A percentile compares a stretch with the other conserved stretches of the same genome.
Evolutionary conservation across 2,797 vertebrate species (phyloP).

Genomic region (Chaetodon trifasciatus): DNA sequence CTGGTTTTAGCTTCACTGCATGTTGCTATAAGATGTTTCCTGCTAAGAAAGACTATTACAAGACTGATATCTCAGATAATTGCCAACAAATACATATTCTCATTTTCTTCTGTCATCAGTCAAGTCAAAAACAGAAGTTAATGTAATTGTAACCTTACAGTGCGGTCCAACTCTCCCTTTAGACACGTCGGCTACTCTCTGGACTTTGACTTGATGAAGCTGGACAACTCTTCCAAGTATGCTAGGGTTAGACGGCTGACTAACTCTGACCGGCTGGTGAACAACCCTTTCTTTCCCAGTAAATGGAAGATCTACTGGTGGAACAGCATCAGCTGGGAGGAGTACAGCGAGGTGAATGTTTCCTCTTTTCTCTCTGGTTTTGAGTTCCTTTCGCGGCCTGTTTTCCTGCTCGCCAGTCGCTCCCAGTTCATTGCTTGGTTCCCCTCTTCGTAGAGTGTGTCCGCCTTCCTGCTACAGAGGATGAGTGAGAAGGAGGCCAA

Average conservation of each 20-base stretch:
- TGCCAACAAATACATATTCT: neutral
- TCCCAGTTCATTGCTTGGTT: neutral
- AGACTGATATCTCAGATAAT: neutral
- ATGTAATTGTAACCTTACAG: neutral
- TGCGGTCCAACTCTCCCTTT: neutral
- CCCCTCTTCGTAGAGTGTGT: conserved; percentile 34
- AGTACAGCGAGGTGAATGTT: conserved; percentile 60
- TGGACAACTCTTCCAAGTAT: conserved; percentile 36
- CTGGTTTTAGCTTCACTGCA: neutral
- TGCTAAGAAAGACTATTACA: neutral
- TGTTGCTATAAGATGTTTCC: neutral
- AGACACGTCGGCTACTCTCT: conserved; percentile 16
- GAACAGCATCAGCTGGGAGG: conserved; percentile 32
- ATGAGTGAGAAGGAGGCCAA: conserved; percentile 32
- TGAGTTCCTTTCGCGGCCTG: too few species aligned
- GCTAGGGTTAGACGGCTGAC: conserved; percentile 59
- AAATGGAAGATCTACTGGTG: conserved; percentile 70
- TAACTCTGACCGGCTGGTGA: conserved; percentile 45
- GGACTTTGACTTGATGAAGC: conserved; percentile 59
- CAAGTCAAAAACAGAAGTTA: neutral
- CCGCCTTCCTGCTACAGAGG: conserved; percentile 44
- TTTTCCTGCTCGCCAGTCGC: neutral
- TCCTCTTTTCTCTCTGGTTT: neutral
- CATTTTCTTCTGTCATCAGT: neutral
- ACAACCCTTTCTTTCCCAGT: conserved; percentile 64